Evolutionary conservation across 2,888 invertebrate species (phyloP), one percentile per base, ranked within the genome.

Genomic region (Acanthosoma haemorrhoidale): DNA sequence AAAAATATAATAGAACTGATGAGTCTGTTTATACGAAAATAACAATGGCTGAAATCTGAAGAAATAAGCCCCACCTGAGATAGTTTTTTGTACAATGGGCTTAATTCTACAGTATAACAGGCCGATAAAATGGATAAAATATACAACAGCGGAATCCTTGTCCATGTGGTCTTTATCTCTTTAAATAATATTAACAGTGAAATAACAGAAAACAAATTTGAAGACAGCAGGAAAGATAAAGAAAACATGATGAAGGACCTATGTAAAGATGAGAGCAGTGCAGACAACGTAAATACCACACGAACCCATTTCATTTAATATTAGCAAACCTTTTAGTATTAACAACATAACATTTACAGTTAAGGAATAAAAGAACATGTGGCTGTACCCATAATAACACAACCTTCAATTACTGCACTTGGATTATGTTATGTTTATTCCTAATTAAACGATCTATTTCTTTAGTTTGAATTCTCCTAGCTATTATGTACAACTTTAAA

Each of bases 311-410:
- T 64, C 29, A 38, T 13, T 39, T 38, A 29, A 39, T 39, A 41
- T 39, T 64, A 64, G 64, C 64, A 64, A 64, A 64, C 64, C 64
- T 39, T 64, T 64, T 64, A 64, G 34, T 15, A 64, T 39, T 41
- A 69, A 59, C 34, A 59, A 71, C 58, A 36, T 68, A 61, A 71
- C 64, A 68, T 63, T 57, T 61, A 61, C 21, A 64, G 29, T 64
- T 29, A 64, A 64, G 36, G 64, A 64, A 64, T 39, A 29, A 16
- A 41, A 64, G 29, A 68, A 39, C 58, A 60, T 71, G 73, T 73
- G 73, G 73, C 73, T 73, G 73, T 73, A 73, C 73, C 73, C 66
- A 68, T 73, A 73, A 73, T 73, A 73, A 73, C 71, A 73, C 70
- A 73, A 73, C 71, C 71, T 69, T 69, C 25, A 64, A 64, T 64